These are phyloP conservation scores for Caiman crocodilus DNA, from an alignment of 2,797 vertebrate species.

Conservation along the genomic window DNA sequence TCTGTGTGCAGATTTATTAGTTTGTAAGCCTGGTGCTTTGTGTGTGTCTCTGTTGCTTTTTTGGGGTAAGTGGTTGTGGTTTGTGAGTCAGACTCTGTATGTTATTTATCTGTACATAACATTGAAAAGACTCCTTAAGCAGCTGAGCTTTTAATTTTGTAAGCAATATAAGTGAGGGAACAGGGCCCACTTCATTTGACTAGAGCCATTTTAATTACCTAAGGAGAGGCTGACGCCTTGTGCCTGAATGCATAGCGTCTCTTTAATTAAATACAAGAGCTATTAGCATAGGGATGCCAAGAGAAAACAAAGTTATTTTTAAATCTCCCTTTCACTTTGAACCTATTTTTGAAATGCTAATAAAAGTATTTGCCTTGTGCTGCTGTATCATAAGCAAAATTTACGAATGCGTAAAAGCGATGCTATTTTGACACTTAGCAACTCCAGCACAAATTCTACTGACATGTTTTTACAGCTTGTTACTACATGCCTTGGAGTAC, in stretches of 20 bases:
- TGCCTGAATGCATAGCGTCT: neutral
- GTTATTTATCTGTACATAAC: neutral
- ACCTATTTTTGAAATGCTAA: constrained; percentile 77
- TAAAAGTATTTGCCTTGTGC: constrained; percentile 63
- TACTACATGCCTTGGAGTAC: neutral
- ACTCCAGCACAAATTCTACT: constrained; percentile 40
- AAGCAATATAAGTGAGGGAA: neutral
- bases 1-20: neutral
- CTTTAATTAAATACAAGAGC: constrained; percentile 68
- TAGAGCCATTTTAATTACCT: neutral
- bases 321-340: constrained; percentile 67
- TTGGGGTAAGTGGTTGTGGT: neutral
- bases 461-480: constrained; percentile 61
- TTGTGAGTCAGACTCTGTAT: neutral
- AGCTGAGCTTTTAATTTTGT: neutral
- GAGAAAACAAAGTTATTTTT: constrained; percentile 62
- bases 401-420: constrained; percentile 68
- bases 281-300: constrained; percentile 64
- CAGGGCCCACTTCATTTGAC: neutral
- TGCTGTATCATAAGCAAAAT: constrained; percentile 52
- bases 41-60: neutral
- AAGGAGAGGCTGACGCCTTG: neutral
- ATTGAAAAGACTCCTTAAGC: neutral
- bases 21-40: neutral
- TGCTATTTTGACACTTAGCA: constrained; percentile 64